Percentiles rank a stretch among this genome's conserved stretches.
Evolutionary conservation across 2,113 vertebrate genomes (phyloP).

Genomic region (Cheirogaleus medius): DNA sequence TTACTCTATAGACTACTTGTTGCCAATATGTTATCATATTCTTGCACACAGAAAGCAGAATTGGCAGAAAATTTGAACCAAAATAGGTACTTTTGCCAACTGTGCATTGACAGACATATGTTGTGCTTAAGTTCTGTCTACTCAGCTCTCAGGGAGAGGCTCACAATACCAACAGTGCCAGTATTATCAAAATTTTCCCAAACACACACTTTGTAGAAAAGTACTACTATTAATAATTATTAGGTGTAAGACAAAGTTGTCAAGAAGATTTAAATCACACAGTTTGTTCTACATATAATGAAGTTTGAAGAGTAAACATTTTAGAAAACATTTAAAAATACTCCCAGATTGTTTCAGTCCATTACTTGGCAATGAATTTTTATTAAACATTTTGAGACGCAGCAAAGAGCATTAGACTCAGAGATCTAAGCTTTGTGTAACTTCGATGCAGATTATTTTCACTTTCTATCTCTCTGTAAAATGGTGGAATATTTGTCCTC

Average conservation of each 20-base stretch:
- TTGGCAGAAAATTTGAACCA: constrained; percentile 8
- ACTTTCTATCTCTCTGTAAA: neutral
- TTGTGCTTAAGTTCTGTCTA: neutral
- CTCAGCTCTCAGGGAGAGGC: neutral
- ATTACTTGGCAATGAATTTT: neutral
- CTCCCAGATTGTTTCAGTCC: neutral
- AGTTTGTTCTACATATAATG: neutral
- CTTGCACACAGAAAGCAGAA: constrained; percentile 9
- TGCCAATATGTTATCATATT: neutral
- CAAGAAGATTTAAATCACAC: constrained; percentile 27
- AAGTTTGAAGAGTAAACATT: constrained; percentile 10
- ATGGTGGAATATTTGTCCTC: neutral
- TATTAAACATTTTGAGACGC: constrained; percentile 41
- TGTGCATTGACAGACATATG: neutral
- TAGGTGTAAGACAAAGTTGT: neutral
- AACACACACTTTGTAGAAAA: neutral
- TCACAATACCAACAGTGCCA: neutral
- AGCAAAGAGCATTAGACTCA: neutral
- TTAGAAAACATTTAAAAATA: neutral
- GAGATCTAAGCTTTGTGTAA: neutral
- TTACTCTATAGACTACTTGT: neutral
- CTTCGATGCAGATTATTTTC: neutral
- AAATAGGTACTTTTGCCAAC: neutral
- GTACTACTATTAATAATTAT: neutral
- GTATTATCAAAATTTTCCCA: neutral